Evolutionary conservation across 2,113 vertebrate genomes (phyloP).

Genomic region (Catagonus wagneri): DNA sequence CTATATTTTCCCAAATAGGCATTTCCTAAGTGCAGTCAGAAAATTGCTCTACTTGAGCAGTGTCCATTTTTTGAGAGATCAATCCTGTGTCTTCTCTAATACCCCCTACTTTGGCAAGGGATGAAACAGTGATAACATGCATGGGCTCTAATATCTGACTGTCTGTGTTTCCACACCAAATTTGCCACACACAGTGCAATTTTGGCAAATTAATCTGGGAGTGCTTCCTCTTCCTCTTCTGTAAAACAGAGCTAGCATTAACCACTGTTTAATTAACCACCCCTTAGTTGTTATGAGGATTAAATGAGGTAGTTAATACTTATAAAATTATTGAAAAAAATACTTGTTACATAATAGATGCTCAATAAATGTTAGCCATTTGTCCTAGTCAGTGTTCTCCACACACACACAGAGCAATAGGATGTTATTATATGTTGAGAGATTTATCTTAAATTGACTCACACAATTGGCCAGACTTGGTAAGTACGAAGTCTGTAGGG

Average conservation of each 20-base stretch:
- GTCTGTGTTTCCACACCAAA: neutral
- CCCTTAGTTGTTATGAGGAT: neutral
- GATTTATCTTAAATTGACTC: neutral
- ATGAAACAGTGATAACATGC: neutral
- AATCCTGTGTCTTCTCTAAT: slow-evolving; percentile 48
- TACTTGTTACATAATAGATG: neutral
- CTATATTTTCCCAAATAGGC: slow-evolving; percentile 55
- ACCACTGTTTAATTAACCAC: neutral
- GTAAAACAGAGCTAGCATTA: neutral
- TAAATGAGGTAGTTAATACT: neutral
- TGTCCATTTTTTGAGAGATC: slow-evolving; percentile 53
- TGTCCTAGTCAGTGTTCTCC: neutral
- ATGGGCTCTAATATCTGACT: neutral
- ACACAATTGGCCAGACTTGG: neutral
- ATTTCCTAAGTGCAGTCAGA: slow-evolving; percentile 36
- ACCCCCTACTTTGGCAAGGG: slow-evolving; percentile 23
- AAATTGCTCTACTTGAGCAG: slow-evolving; percentile 61
- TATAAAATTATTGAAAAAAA: slow-evolving; percentile 38
- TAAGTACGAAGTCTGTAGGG: neutral
- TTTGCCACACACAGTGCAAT: neutral
- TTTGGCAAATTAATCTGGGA: neutral
- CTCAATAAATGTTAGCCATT: neutral
- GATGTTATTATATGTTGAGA: neutral
- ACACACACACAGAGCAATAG: neutral
- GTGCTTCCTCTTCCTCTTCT: neutral